Evolutionary conservation across 2,797 vertebrate species (phyloP).

Genomic region (Melanotaenia nigrans): DNA sequence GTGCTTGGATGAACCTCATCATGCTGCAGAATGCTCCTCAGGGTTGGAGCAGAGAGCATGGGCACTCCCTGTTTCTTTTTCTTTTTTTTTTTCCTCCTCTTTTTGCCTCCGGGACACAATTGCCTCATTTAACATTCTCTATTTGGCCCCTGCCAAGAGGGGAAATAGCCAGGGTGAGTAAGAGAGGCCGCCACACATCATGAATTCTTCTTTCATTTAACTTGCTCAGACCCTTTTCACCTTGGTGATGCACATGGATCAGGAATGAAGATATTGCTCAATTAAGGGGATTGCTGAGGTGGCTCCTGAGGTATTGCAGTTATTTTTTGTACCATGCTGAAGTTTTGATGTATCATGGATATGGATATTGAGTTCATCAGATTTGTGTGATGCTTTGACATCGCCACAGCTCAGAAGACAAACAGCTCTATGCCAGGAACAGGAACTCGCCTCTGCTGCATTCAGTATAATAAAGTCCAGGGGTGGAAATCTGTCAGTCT

Average conservation of each 20-base stretch:
- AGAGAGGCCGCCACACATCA: slow-evolving; percentile 81
- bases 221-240: slow-evolving; percentile 80
- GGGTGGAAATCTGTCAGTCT: slow-evolving; percentile 59
- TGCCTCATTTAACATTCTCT: slow-evolving; percentile 87
- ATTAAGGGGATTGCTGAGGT: slow-evolving; percentile 80
- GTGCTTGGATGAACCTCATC: slow-evolving; percentile 71
- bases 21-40: slow-evolving; percentile 73
- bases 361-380: slow-evolving; percentile 77
- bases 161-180: slow-evolving; percentile 81
- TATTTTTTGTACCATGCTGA: slow-evolving; percentile 62
- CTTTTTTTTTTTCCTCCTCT: slow-evolving; percentile 52
- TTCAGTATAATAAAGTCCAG: slow-evolving; percentile 57
- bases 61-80: slow-evolving; percentile 58
- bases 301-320: slow-evolving; percentile 69
- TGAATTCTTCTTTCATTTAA: slow-evolving; percentile 86
- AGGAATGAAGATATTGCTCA: slow-evolving; percentile 80
- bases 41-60: slow-evolving; percentile 76
- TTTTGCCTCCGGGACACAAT: slow-evolving; percentile 85
- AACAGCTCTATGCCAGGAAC: slow-evolving; percentile 38
- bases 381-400: slow-evolving; percentile 71
- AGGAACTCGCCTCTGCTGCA: slow-evolving; percentile 44
- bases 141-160: slow-evolving; percentile 84
- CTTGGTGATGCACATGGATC: slow-evolving; percentile 78
- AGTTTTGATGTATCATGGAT: slow-evolving; percentile 79
- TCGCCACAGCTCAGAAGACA: slow-evolving; percentile 53